Conservation (phyloP, 2,113 vertebrate genomes). For the Ramphastos sulfuratus region DNA sequence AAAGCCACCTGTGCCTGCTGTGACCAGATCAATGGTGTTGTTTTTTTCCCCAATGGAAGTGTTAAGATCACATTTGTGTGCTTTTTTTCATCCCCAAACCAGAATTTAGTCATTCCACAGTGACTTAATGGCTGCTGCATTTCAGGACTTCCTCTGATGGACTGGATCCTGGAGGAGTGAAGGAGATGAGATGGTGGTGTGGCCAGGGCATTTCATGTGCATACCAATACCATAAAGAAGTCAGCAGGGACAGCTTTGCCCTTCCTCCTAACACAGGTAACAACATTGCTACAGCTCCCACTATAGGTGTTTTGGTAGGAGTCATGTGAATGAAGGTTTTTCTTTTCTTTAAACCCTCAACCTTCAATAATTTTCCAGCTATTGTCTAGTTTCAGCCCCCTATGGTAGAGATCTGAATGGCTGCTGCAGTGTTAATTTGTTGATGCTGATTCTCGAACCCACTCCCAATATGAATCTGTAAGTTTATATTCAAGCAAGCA, state of each 20-base stretch:
- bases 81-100: background rate
- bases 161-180: background rate
- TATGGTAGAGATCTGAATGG: background rate
- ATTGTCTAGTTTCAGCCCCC: background rate
- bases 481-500: background rate
- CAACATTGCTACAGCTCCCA: background rate
- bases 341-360: background rate
- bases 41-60: background rate
- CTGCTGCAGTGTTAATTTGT: background rate
- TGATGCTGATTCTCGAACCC: background rate
- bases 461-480: background rate
- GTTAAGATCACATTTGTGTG: background rate
- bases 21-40: background rate
- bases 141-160: background rate
- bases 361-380: background rate
- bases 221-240: background rate
- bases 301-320: background rate
- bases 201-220: background rate
- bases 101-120: background rate
- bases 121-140: background rate
- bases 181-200: background rate
- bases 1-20: background rate
- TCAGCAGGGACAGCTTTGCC: background rate
- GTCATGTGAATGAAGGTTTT: background rate
- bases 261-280: background rate